Conservation (phyloP, 2,113 vertebrate genomes). For the Entosphenus tridentatus region DNA sequence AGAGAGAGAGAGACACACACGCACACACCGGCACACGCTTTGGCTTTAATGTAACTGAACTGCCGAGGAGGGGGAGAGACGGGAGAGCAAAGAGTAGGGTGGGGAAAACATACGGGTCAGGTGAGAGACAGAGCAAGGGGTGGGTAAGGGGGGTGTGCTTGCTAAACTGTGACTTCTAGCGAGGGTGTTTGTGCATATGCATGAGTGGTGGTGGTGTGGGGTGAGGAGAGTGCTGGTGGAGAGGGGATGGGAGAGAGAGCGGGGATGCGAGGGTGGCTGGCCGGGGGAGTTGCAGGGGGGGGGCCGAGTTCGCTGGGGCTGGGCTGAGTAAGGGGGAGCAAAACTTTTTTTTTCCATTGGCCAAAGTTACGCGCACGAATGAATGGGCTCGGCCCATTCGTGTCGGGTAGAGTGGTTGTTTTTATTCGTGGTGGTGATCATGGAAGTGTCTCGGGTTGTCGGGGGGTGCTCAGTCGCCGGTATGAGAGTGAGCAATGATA, state of each 20-base stretch:
- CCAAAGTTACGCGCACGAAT: too few species aligned
- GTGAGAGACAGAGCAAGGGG: too few species aligned
- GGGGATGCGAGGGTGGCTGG: not conserved
- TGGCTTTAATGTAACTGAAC: not conserved
- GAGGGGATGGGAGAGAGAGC: not conserved
- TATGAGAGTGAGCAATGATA: too few species aligned
- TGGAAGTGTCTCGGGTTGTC: too few species aligned
- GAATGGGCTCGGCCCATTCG: too few species aligned
- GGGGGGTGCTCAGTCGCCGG: too few species aligned
- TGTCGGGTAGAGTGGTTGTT: too few species aligned
- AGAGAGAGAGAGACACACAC: too few species aligned
- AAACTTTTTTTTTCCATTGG: too few species aligned
- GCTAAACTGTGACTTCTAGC: not conserved
- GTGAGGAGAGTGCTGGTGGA: not conserved
- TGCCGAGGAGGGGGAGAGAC: not conserved
- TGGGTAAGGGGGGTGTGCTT: not conserved
- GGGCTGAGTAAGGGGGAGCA: not conserved
- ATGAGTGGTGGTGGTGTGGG: conserved; percentile 10
- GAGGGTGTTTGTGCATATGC: not conserved
- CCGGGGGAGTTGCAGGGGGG: not conserved
- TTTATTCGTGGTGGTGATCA: too few species aligned
- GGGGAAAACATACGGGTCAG: accelerated
- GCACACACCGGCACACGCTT: not conserved
- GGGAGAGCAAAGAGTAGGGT: not conserved
- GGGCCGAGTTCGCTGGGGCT: not conserved